A percentile compares a stretch with the other conserved stretches of the same genome.
These are phyloP conservation scores for Lycorma delicatula DNA, from an alignment of 1,140 invertebrate species.

Conservation along the genomic window DNA sequence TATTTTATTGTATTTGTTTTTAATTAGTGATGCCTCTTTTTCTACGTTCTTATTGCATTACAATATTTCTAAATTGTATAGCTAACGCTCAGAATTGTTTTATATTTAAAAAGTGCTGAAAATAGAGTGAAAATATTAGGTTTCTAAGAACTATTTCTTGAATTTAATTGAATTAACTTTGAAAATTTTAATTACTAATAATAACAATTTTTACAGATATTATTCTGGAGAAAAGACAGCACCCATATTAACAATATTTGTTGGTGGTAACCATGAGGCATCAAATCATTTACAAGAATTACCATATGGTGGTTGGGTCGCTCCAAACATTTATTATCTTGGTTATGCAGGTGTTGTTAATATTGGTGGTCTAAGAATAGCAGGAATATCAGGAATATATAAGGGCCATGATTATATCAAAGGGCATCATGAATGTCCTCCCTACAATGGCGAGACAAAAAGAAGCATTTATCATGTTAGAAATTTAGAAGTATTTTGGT, in stretches of 20 bases:
- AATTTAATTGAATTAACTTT: background rate
- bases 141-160: background rate
- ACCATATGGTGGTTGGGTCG: slow-evolving; percentile 96
- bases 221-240: slow-evolving; percentile 89
- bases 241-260: slow-evolving; percentile 89
- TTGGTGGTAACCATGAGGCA: slow-evolving; percentile 98
- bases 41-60: background rate
- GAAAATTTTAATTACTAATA: background rate
- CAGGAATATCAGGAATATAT: slow-evolving; percentile 90
- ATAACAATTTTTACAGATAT: slow-evolving; percentile 55
- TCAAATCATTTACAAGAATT: slow-evolving; percentile 94
- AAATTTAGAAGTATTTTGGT: slow-evolving; percentile 78
- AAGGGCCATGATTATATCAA: slow-evolving; percentile 78
- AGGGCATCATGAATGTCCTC: slow-evolving; percentile 81
- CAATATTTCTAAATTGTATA: background rate
- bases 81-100: background rate
- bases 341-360: slow-evolving; percentile 85
- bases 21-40: background rate
- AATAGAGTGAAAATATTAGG: no score
- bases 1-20: no score
- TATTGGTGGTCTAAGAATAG: slow-evolving; percentile 83
- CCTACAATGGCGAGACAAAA: slow-evolving; percentile 68
- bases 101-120: no score
- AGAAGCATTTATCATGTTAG: slow-evolving; percentile 90
- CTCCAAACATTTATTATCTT: slow-evolving; percentile 95